A percentile compares a stretch with the other conserved stretches of the same genome.
Evolutionary conservation across 2,113 vertebrate genomes (phyloP).

Genomic region (Pao palembangensis): DNA sequence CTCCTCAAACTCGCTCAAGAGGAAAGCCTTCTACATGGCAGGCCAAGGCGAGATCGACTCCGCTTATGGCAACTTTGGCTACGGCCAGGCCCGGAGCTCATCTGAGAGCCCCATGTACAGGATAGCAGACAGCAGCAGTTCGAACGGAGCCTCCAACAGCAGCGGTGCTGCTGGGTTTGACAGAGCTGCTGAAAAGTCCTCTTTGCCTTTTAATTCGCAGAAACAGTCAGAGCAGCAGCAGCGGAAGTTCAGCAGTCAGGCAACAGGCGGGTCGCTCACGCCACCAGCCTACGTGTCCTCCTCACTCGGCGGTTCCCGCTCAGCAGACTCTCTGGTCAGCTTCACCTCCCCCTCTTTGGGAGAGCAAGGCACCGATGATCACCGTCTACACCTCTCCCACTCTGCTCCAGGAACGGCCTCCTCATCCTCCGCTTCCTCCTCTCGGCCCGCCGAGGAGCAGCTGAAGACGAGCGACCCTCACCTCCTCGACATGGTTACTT

Average conservation of each 20-base stretch:
- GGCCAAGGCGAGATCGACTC: slow-evolving; percentile 92
- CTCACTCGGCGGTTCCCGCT: slow-evolving; percentile 81
- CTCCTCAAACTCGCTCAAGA: slow-evolving; percentile 90
- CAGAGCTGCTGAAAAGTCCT: slow-evolving; percentile 84
- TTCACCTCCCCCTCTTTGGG: slow-evolving; percentile 87
- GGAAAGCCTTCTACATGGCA: slow-evolving; percentile 96
- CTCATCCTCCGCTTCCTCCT: slow-evolving; percentile 80
- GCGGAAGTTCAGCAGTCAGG: slow-evolving; percentile 90
- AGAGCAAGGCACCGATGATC: slow-evolving; percentile 83
- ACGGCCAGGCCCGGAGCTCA: slow-evolving; percentile 85
- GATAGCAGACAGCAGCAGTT: slow-evolving; percentile 89
- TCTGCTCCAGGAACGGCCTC: slow-evolving; percentile 82
- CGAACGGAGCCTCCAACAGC: slow-evolving; percentile 84
- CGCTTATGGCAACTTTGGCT: slow-evolving; percentile 91
- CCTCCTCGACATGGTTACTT: slow-evolving; percentile 94
- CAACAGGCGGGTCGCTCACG: slow-evolving; percentile 83
- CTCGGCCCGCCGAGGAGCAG: slow-evolving; percentile 89
- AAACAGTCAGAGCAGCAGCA: slow-evolving; percentile 94
- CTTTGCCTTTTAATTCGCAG: slow-evolving; percentile 90
- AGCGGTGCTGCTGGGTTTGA: slow-evolving; percentile 87
- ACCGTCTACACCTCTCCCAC: slow-evolving; percentile 87
- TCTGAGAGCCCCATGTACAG: slow-evolving; percentile 94
- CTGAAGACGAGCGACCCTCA: slow-evolving; percentile 91
- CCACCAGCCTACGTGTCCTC: slow-evolving; percentile 88
- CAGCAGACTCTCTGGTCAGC: slow-evolving; percentile 85